phyloP scores from a whole-genome alignment of 92 coral and sea anemone genomes.

The Micromussa lordhowensis region DNA sequence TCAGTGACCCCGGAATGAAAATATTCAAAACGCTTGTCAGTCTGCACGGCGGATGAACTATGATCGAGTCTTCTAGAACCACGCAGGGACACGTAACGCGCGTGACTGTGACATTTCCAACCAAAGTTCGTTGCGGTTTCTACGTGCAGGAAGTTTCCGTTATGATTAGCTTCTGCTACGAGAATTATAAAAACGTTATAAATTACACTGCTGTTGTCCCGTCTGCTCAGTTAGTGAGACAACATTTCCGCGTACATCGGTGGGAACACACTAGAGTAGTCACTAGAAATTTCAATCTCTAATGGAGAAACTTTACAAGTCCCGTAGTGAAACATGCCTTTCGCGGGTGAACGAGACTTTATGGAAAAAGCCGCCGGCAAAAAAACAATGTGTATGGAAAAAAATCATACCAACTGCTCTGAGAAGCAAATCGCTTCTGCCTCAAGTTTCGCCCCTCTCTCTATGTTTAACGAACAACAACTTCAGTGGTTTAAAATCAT shows the following conservation, averaged over 20 bases:
- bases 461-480: slow-evolving; percentile 17
- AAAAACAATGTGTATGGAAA: background rate
- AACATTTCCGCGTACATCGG: background rate
- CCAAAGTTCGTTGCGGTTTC: background rate
- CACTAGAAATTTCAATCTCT: too few species aligned
- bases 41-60: slow-evolving; percentile 14
- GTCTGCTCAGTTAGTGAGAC: background rate
- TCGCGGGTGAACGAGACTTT: background rate
- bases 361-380: slow-evolving; percentile 2
- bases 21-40: background rate
- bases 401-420: background rate
- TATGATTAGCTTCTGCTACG: background rate
- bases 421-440: background rate
- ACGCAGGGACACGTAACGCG: slow-evolving; percentile 19
- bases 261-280: background rate
- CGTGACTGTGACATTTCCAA: background rate
- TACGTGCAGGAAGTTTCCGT: background rate
- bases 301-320: slow-evolving; percentile 33
- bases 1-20: background rate
- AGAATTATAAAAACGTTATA: background rate
- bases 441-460: background rate
- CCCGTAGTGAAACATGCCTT: slow-evolving; percentile 22
- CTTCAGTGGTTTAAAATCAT: background rate
- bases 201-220: background rate
- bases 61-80: slow-evolving; percentile 14